Evolutionary conservation across 2,113 vertebrate species (phyloP).

Genomic region (Anarrhichthys ocellatus): DNA sequence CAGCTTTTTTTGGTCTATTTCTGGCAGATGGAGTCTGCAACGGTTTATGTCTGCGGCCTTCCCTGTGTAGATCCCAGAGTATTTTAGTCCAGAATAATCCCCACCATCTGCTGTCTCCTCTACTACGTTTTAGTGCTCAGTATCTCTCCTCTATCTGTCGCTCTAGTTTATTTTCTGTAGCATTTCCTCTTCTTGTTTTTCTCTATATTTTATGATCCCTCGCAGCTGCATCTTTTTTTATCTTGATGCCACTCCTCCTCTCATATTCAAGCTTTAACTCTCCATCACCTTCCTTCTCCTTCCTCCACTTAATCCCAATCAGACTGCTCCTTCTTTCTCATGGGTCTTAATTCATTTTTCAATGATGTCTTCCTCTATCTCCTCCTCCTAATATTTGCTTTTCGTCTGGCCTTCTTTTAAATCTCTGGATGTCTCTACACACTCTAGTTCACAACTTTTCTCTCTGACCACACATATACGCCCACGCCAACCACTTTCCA

Average conservation of each 20-base stretch:
- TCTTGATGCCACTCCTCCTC: conserved; percentile 1
- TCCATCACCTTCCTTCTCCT: conserved; percentile 16
- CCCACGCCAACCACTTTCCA: conserved; percentile 7
- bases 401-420: conserved; percentile 18
- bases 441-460: conserved; percentile 5
- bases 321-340: conserved; percentile 19
- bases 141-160: conserved; percentile 58
- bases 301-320: conserved; percentile 41
- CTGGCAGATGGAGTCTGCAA: conserved; percentile 80
- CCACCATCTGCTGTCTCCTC: conserved; percentile 84
- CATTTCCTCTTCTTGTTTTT: conserved; percentile 34
- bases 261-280: background rate
- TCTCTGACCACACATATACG: conserved; percentile 21
- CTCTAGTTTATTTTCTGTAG: conserved; percentile 44
- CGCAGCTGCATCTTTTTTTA: background rate
- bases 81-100: conserved; percentile 85
- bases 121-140: conserved; percentile 67
- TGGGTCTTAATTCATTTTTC: conserved; percentile 33
- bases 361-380: conserved; percentile 18
- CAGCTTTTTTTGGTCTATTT: conserved; percentile 74
- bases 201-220: conserved; percentile 31
- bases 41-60: conserved; percentile 77
- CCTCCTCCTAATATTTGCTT: conserved; percentile 18
- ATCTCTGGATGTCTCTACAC: conserved; percentile 20
- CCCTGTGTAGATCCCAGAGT: conserved; percentile 82